Base-by-base conservation (phyloP, 2,888 invertebrate species). In the Mayetiola destructor region DNA sequence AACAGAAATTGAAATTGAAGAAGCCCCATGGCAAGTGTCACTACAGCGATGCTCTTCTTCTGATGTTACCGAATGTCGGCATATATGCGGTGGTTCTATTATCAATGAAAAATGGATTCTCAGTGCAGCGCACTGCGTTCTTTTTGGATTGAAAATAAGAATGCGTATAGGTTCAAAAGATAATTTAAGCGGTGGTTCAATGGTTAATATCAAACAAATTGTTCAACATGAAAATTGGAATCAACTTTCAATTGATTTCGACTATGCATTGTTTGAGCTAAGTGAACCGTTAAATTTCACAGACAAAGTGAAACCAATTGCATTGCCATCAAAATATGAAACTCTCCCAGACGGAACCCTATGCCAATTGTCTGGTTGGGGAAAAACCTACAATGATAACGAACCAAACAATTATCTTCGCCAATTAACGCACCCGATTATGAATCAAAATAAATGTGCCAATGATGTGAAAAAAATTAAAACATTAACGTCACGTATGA, bases 231-330 rank as follows among this genome's bases (percentile, higher is more conserved):
- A 76, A 14, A 67, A 72, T 6, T 83, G 78, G 62, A 68, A 70
- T 12, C 74, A 68, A 56, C 56, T 59, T 0, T 66, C 67, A 32
- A 77, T 77, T 66, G 80, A 81, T 59, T 77, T 73, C 57, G 82
- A 82, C 56, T 73, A 79, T 36, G 79, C 80, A 0, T 63, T 81
- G 1, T 62, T 82, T 5, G 74, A 77, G 69, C 68, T 82, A 1
- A 61, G 72, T 0, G 70, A 68, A 12, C 73, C 76, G 2, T 68
- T 82, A 37, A 61, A 65, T 14, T 78, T 75, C 58, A 72, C 66
- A 59, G 69, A 72, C 0, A 68, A 65, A 0, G 73, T 77, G 0
- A 68, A 70, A 39, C 66, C 75, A 0, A 72, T 78, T 1, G 63
- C 68, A 8, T 64, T 82, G 63, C 71, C 75, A 6, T 66, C 68